phyloP scores from a whole-genome alignment of 1,140 invertebrate species.

The Tetramorium parvispinum region DNA sequence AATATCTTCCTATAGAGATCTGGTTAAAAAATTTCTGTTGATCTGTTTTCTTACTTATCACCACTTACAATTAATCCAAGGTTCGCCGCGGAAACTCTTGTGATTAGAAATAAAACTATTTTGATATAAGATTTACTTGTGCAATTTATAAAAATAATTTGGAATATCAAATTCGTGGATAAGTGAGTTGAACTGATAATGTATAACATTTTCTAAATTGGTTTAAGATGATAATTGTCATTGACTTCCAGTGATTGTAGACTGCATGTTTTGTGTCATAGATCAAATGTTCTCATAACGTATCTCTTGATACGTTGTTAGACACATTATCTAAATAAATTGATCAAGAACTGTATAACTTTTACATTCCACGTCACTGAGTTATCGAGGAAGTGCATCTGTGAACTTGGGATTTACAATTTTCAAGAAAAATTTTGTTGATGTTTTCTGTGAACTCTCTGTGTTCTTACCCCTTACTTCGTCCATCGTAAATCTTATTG shows the following conservation, averaged over 20 bases:
- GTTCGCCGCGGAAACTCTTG: constrained; percentile 67
- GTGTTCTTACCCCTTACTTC: neutral
- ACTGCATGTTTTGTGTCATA: constrained; percentile 20
- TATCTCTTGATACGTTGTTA: neutral
- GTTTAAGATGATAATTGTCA: constrained; percentile 15
- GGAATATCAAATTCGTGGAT: constrained; percentile 27
- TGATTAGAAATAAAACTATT: constrained; percentile 68
- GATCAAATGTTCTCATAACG: neutral
- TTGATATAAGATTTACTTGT: constrained; percentile 69
- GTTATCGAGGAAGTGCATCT: constrained; percentile 13
- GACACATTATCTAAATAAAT: constrained; percentile 42
- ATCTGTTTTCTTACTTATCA: constrained; percentile 65
- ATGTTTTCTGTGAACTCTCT: constrained; percentile 10
- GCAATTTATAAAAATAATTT: constrained; percentile 67
- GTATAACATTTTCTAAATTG: constrained; percentile 23
- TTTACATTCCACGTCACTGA: constrained; percentile 38
- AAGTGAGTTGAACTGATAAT: neutral
- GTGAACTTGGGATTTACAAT: neutral
- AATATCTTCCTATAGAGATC: constrained; percentile 40
- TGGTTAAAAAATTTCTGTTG: constrained; percentile 38
- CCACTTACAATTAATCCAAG: constrained; percentile 61
- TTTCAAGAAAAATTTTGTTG: constrained; percentile 7
- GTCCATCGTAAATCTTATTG: constrained; percentile 28
- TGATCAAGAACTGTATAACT: constrained; percentile 4
- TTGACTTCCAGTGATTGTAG: constrained; percentile 49